Conservation (phyloP, 2,888 invertebrate genomes). For the Macrophya alboannulata region DNA sequence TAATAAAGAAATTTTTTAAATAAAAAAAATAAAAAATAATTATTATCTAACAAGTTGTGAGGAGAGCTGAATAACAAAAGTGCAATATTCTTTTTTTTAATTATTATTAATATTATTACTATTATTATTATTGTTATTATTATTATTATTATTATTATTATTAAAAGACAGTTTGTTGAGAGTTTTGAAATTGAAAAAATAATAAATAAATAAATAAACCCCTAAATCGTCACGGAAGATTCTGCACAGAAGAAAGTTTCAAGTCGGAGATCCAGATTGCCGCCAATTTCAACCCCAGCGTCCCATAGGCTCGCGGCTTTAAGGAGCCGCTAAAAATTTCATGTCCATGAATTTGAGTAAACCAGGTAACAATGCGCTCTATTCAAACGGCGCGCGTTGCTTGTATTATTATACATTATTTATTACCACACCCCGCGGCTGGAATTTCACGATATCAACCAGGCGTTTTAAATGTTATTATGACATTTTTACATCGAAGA, state of each 20-base stretch:
- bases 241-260: constrained; percentile 21
- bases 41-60: neutral
- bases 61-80: neutral
- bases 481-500: neutral
- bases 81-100: neutral
- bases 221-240: constrained; percentile 38
- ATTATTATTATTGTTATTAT: too few species aligned
- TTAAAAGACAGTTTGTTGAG: constrained; percentile 53
- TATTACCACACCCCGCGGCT: neutral
- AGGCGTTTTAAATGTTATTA: neutral
- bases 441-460: neutral
- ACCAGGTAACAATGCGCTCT: constrained; percentile 85
- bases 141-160: constrained; percentile 22
- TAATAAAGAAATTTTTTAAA: constrained; percentile 2
- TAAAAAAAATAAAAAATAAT: neutral
- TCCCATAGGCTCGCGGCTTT: constrained; percentile 41
- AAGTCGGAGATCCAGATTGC: constrained; percentile 31
- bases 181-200: neutral
- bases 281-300: constrained; percentile 46
- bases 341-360: constrained; percentile 86
- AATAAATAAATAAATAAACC: constrained; percentile 16
- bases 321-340: constrained; percentile 82
- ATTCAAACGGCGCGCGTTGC: constrained; percentile 80
- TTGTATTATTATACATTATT: constrained; percentile 71
- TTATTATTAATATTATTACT: neutral